Percentiles rank a stretch among this genome's conserved stretches.
These are phyloP conservation scores for Pao palembangensis DNA, from an alignment of 2,113 vertebrate genomes.

Conservation along the genomic window DNA sequence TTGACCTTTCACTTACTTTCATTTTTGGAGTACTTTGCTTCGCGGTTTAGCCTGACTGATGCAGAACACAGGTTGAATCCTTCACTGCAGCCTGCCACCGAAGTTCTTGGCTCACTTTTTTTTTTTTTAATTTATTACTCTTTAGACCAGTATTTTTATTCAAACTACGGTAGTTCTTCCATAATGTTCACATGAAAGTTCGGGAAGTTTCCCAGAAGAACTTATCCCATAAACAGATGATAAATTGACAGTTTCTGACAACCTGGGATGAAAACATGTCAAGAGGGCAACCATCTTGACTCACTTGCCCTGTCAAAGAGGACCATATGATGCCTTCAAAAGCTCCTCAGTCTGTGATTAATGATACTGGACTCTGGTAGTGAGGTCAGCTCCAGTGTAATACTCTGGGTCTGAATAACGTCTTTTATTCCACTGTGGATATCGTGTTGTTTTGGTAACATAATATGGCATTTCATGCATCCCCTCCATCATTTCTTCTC, in stretches of 20 bases:
- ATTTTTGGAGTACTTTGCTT: too few species aligned
- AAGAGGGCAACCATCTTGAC: conserved; percentile 42
- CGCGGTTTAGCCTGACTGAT: too few species aligned
- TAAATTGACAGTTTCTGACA: background rate
- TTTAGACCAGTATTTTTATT: too few species aligned
- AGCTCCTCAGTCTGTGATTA: conserved; percentile 38
- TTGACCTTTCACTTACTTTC: too few species aligned
- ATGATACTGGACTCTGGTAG: conserved; percentile 27
- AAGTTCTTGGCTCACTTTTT: too few species aligned
- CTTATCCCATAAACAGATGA: background rate
- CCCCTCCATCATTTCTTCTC: conserved; percentile 43
- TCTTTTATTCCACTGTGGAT: conserved; percentile 7
- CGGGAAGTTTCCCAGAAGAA: too few species aligned
- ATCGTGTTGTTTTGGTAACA: conserved; percentile 36
- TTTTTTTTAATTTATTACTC: too few species aligned
- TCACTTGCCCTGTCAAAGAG: conserved; percentile 29
- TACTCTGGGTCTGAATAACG: conserved; percentile 22
- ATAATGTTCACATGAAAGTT: too few species aligned
- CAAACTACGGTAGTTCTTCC: too few species aligned
- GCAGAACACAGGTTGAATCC: too few species aligned
- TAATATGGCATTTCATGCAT: conserved; percentile 43
- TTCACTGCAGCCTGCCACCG: too few species aligned
- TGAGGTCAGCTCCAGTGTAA: conserved; percentile 22
- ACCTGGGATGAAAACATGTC: background rate
- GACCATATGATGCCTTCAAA: conserved; percentile 10